A percentile compares a stretch with the other conserved stretches of the same genome.
phyloP scores from a whole-genome alignment of 2,888 invertebrate genomes.

The Patella ulyssiponensis region DNA sequence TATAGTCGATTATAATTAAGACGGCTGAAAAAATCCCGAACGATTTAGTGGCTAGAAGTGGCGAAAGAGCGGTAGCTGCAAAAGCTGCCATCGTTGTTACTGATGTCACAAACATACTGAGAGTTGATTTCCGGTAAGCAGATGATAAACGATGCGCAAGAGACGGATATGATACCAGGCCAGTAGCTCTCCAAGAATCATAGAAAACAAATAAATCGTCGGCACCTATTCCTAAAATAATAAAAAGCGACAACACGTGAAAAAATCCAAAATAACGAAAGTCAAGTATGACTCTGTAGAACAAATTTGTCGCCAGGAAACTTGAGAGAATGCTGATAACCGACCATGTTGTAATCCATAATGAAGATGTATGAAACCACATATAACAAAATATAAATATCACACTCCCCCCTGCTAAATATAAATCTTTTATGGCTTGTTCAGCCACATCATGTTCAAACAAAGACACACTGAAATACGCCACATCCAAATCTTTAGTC shows the following conservation, averaged over 20 bases:
- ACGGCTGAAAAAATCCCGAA: slow-evolving; percentile 62
- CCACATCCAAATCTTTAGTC: slow-evolving; percentile 34
- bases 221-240: slow-evolving; percentile 57
- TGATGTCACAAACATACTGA: slow-evolving; percentile 57
- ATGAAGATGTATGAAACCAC: slow-evolving; percentile 51
- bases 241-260: slow-evolving; percentile 54
- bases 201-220: slow-evolving; percentile 58
- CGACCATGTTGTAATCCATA: slow-evolving; percentile 49
- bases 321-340: slow-evolving; percentile 49
- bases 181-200: slow-evolving; percentile 53
- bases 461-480: slow-evolving; percentile 46
- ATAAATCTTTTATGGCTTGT: slow-evolving; percentile 46
- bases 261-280: slow-evolving; percentile 56
- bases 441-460: slow-evolving; percentile 43
- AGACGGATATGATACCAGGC: slow-evolving; percentile 36
- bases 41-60: slow-evolving; percentile 55
- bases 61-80: slow-evolving; percentile 54
- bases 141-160: slow-evolving; percentile 51
- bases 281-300: slow-evolving; percentile 50
- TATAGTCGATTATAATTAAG: slow-evolving; percentile 54
- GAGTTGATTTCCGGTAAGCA: slow-evolving; percentile 49
- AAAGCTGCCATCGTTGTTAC: slow-evolving; percentile 57
- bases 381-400: slow-evolving; percentile 52
- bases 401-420: slow-evolving; percentile 48
- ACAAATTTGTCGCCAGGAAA: slow-evolving; percentile 52